A percentile compares a stretch with the other conserved stretches of the same genome.
phyloP scores from a whole-genome alignment of 2,888 invertebrate species.

The Branchellion lobata region DNA sequence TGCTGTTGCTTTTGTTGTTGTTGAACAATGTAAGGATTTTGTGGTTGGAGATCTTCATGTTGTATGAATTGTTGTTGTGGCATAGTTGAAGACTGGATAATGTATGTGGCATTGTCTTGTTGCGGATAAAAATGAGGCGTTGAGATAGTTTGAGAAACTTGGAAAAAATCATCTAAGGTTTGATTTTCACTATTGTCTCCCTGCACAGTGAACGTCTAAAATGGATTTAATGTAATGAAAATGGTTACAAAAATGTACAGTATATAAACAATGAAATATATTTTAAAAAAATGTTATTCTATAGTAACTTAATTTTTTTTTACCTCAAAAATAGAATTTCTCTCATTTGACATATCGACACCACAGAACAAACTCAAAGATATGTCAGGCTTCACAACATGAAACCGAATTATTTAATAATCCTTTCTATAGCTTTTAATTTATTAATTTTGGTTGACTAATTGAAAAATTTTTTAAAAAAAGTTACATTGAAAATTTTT shows the following conservation, averaged over 20 bases:
- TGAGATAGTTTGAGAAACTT: background rate
- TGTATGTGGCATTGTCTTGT: background rate
- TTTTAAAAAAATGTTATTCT: background rate
- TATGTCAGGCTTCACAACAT: too few species aligned
- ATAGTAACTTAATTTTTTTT: background rate
- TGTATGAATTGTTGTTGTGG: conserved; percentile 4
- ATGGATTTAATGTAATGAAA: background rate
- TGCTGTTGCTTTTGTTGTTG: background rate
- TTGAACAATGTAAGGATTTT: background rate
- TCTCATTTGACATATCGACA: background rate
- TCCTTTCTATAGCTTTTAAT: too few species aligned
- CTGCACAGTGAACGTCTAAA: conserved; percentile 4
- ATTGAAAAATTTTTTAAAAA: too few species aligned
- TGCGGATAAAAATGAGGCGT: background rate
- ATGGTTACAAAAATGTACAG: background rate
- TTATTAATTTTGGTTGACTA: too few species aligned
- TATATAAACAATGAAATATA: background rate
- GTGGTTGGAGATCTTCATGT: background rate
- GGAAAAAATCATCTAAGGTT: background rate
- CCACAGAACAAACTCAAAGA: too few species aligned
- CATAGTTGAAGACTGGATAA: background rate
- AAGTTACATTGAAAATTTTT: too few species aligned
- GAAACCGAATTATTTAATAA: too few species aligned
- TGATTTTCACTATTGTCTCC: background rate
- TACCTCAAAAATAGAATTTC: conserved; percentile 15